Percentiles rank a stretch among this genome's conserved stretches.
These are phyloP conservation scores for Morone chrysops DNA, from an alignment of 2,113 vertebrate genomes.

Conservation along the genomic window DNA sequence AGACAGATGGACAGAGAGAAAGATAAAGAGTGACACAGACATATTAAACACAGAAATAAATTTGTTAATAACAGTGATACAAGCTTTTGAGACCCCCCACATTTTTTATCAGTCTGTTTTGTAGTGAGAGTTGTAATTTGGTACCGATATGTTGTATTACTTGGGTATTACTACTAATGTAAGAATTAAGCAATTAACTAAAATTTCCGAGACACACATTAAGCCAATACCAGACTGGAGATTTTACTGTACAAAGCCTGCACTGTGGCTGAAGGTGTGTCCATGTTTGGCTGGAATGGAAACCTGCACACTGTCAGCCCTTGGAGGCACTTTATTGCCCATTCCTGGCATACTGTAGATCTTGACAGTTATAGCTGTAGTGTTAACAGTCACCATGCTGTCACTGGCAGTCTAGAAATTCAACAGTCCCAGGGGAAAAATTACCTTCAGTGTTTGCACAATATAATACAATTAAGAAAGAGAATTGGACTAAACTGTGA, in stretches of 20 bases:
- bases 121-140: neutral
- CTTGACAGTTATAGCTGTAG: conserved; percentile 8
- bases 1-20: conserved; percentile 69
- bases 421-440: neutral
- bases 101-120: neutral
- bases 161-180: neutral
- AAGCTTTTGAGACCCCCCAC: neutral
- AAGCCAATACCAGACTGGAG: neutral
- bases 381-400: neutral
- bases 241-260: conserved; percentile 4
- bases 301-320: conserved; percentile 16
- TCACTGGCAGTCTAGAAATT: conserved; percentile 2
- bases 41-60: conserved; percentile 35
- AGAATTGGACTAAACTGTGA: neutral
- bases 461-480: neutral
- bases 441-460: neutral
- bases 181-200: neutral
- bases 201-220: neutral
- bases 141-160: neutral
- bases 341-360: neutral
- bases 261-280: neutral
- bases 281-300: conserved; percentile 3
- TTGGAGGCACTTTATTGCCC: conserved; percentile 3
- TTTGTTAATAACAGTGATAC: neutral
- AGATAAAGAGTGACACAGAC: conserved; percentile 63